A percentile compares a stretch with the other conserved stretches of the same genome.
phyloP scores from a whole-genome alignment of 2,113 vertebrate species.

The Protobothrops mucrosquamatus region DNA sequence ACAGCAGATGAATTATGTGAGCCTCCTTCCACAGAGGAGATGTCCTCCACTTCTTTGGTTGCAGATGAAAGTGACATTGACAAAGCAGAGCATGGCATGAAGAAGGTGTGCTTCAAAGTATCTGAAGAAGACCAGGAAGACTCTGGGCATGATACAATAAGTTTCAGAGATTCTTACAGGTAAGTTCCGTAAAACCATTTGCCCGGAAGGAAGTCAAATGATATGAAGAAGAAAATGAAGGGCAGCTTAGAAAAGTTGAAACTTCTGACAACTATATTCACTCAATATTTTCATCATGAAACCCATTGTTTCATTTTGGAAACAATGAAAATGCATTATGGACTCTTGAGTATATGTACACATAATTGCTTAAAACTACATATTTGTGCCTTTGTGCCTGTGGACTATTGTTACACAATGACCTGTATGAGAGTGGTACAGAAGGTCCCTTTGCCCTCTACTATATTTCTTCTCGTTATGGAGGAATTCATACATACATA shows the following conservation, averaged over 20 bases:
- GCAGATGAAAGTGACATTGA: slow-evolving; percentile 85
- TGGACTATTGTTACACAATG: neutral
- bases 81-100: slow-evolving; percentile 83
- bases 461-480: neutral
- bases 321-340: neutral
- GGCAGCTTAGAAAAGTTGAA: neutral
- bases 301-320: neutral
- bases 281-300: neutral
- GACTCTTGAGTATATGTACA: neutral
- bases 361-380: neutral
- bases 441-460: neutral
- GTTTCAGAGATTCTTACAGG: slow-evolving; percentile 98
- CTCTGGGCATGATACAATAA: slow-evolving; percentile 98
- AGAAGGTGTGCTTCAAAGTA: slow-evolving; percentile 97
- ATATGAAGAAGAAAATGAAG: neutral
- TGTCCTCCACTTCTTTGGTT: slow-evolving; percentile 74
- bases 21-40: slow-evolving; percentile 72
- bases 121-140: slow-evolving; percentile 97
- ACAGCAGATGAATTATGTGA: slow-evolving; percentile 77
- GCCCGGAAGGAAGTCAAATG: neutral
- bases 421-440: neutral
- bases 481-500: neutral
- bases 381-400: neutral
- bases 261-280: neutral
- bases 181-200: slow-evolving; percentile 48